Evolutionary conservation across 2,888 invertebrate species (phyloP), one percentile per base, ranked within the genome.

Genomic region (Ecliptopera silaceata): DNA sequence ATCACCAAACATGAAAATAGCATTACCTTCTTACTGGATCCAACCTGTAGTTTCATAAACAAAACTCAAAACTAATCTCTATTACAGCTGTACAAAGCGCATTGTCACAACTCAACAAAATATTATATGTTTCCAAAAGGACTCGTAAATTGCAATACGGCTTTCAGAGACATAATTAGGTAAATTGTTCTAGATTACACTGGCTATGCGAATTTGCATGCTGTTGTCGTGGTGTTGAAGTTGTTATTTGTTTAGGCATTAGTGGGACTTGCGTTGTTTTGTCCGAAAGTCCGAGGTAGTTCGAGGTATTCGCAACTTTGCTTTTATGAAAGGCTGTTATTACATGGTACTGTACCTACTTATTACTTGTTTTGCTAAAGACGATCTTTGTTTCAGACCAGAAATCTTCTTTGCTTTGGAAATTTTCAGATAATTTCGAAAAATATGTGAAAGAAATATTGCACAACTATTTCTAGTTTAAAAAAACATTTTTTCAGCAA

Each of bases 141-240:
- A 64, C 64, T 59, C 54, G 61, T 57, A 66, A 64, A 68, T 71
- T 64, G 63, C 60, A 59, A 44, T 56, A 66, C 61, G 61, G 52
- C 63, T 68, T 68, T 56, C 61, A 34, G 51, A 49, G 57, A 68
- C 66, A 68, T 67, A 68, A 74, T 74, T 67, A 68, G 66, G 52
- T 50, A 58, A 61, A 65, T 68, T 61, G 57, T 63, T 67, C 54
- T 64, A 61, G 66, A 66, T 63, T 64, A 46, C 29, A 38, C 42
- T 5, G 42, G 53, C 39, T 45, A 55, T 20, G 44, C 47, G 32
- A 68, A 64, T 63, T 64, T 67, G 57, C 59, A 62, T 63, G 46
- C 58, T 68, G 60, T 42, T 46, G 6, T 22, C 26, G 51, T 18
- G 4, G 2, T 12, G 12, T 51, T 63, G 61, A 53, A 51, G 63